Base-by-base conservation (phyloP, 1,140 invertebrate species). In the Wasmannia auropunctata region DNA sequence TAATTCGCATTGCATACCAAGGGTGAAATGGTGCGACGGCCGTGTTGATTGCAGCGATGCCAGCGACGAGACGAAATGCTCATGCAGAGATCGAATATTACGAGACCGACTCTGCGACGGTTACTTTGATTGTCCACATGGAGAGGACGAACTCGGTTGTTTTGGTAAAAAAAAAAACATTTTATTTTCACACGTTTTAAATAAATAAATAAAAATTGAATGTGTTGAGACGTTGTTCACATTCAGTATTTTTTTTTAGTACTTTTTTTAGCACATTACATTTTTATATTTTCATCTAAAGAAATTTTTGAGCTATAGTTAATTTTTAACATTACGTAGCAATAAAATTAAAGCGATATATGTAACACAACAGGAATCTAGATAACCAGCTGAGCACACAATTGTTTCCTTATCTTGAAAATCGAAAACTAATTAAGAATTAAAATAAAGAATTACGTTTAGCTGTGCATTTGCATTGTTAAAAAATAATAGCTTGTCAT, bases 141-240 rank as follows among this genome's bases (percentile, higher is more conserved):
- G 97, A 8, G 97, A 97, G 95, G 98, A 98, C 91, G 98, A 98
- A 94, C 91, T 96, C 76, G 97, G 96, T 34, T 98, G 98, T 93
- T 96, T 96, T 91, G 97, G 97, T 96, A 92, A 92, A 86, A 91
- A 69, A 19, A 51, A 28, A 5, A 0, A 49, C 25, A 74, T 51
- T 34, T 22, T 11, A 34, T 37, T 25, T 2, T 0, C 0, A 14
- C 2, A 46, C 4, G 7, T 46, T 46, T 49, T 49, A 16, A 40
- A 69, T n/a, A 63, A 63, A 37, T 62, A 8, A 63, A 63, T 31
- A 8, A 14, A 16, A 31, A 25, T 69, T 11, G 7, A 46, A 11
- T 69, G 7, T 46, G 3, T 5, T 67, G 7, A 0, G 1, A 31
- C n/a, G 3, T 19, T 70, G 2, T 25, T 51, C 11, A 14, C 31